Evolutionary conservation across 2,113 vertebrate genomes (phyloP).

Genomic region (Corydoras maculifer): DNA sequence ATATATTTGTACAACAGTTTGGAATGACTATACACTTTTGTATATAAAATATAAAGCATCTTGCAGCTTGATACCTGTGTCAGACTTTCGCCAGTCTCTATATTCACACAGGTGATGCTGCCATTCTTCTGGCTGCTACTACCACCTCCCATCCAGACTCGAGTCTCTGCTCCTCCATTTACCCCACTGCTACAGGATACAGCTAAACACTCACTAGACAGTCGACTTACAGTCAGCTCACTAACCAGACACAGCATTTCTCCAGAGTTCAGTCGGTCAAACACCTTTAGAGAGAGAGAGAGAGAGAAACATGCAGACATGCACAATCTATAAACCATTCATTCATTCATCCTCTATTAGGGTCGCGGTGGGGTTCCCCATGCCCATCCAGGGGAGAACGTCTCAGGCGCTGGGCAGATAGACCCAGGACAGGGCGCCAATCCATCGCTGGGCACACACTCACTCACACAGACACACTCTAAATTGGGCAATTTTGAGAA

Average conservation of each 20-base stretch:
- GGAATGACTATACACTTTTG: no score
- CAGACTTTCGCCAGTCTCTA: slow-evolving; percentile 65
- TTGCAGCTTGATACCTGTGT: slow-evolving; percentile 65
- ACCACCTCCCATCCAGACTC: slow-evolving; percentile 81
- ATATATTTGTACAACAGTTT: no score
- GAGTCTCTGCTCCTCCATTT: slow-evolving; percentile 27
- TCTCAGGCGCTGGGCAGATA: no score
- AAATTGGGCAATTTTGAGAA: no score
- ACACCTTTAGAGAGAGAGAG: slow-evolving; percentile 63
- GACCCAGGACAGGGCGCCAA: no score
- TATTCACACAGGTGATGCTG: slow-evolving; percentile 70
- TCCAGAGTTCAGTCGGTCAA: slow-evolving; percentile 81
- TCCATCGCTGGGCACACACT: no score
- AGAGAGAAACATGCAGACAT: background rate
- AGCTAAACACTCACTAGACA: slow-evolving; percentile 72
- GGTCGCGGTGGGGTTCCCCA: no score
- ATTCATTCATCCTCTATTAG: no score
- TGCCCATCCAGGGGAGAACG: no score
- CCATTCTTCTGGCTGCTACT: slow-evolving; percentile 70
- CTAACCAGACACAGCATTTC: slow-evolving; percentile 83
- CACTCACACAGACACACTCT: no score
- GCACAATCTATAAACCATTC: no score
- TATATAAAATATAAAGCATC: no score
- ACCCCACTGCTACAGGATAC: slow-evolving; percentile 54
- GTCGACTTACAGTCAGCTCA: slow-evolving; percentile 62